phyloP scores from a whole-genome alignment of 2,113 vertebrate species.

The Clarias magur region DNA sequence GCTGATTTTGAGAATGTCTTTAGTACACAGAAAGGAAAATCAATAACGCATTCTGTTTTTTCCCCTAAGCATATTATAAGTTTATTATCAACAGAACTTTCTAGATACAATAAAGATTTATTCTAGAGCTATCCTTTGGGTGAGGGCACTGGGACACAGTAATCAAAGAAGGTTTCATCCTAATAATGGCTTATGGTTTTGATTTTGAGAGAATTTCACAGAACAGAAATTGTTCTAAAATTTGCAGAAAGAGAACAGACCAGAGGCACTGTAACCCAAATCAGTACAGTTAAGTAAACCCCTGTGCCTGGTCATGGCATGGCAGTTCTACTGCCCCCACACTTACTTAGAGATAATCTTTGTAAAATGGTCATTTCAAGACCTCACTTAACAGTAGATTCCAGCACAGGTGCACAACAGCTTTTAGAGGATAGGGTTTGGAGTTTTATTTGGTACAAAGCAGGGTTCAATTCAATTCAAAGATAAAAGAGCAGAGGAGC shows the following conservation, averaged over 20 bases:
- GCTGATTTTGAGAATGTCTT: constrained; percentile 11
- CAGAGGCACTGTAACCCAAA: constrained; percentile 36
- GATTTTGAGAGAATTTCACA: constrained; percentile 27
- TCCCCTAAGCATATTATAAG: constrained; percentile 5
- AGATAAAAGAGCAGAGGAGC: constrained; percentile 39
- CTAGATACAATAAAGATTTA: constrained; percentile 29
- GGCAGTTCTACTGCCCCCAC: constrained; percentile 14
- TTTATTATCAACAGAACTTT: constrained; percentile 19
- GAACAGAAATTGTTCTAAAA: constrained; percentile 33
- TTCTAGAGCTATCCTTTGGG: constrained; percentile 24
- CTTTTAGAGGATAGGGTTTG: constrained; percentile 1
- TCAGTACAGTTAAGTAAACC: constrained; percentile 21
- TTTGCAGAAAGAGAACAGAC: constrained; percentile 35
- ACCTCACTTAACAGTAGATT: constrained; percentile 33
- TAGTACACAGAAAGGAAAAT: constrained; percentile 25
- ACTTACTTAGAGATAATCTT: constrained; percentile 22
- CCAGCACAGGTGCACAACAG: constrained; percentile 37
- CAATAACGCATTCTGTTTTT: constrained; percentile 22
- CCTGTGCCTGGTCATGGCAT: constrained; percentile 13
- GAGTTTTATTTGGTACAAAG: constrained; percentile 43
- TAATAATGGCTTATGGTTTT: constrained; percentile 27
- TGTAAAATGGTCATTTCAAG: constrained; percentile 36
- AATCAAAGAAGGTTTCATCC: constrained; percentile 22
- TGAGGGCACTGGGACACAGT: constrained; percentile 11
- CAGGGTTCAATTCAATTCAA: constrained; percentile 19